These are phyloP conservation scores for Willowsia nigromaculata DNA, from an alignment of 2,888 invertebrate species.

Conservation along the genomic window DNA sequence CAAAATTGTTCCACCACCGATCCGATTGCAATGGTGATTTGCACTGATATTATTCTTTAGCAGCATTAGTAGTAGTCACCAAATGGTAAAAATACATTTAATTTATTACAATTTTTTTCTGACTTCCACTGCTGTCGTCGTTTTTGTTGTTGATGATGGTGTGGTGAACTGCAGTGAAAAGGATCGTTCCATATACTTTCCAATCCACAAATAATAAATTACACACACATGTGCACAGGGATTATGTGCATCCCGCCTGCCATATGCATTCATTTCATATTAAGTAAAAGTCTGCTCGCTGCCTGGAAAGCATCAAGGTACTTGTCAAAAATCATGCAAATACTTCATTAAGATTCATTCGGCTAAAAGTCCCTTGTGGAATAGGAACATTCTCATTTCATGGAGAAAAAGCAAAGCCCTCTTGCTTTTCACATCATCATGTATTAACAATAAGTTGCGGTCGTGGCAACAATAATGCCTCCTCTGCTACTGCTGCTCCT, in stretches of 20 bases:
- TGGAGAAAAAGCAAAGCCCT: not conserved
- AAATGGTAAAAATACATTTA: constrained; percentile 33
- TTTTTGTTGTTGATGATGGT: not conserved
- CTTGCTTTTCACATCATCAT: constrained; percentile 4
- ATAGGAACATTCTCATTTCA: constrained; percentile 10
- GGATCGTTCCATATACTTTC: not conserved
- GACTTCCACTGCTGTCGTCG: not conserved
- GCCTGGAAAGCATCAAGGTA: constrained; percentile 38
- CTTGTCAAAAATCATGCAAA: constrained; percentile 67
- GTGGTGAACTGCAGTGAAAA: not conserved
- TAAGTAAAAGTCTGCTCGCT: not conserved
- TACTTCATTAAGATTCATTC: constrained; percentile 55
- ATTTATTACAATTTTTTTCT: constrained; percentile 16
- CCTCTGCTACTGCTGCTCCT: not conserved
- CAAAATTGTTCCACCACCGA: constrained; percentile 37
- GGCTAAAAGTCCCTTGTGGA: constrained; percentile 38
- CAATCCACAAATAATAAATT: constrained; percentile 47
- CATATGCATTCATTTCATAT: constrained; percentile 44
- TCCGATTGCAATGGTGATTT: constrained; percentile 40
- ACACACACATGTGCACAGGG: constrained; percentile 35
- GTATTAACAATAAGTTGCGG: constrained; percentile 39
- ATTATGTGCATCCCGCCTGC: constrained; percentile 47
- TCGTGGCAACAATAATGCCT: constrained; percentile 2
- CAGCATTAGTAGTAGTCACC: not conserved
- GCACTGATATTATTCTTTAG: constrained; percentile 59